Evolutionary conservation across 2,888 invertebrate species (phyloP).

Genomic region (Neoascia interrupta): DNA sequence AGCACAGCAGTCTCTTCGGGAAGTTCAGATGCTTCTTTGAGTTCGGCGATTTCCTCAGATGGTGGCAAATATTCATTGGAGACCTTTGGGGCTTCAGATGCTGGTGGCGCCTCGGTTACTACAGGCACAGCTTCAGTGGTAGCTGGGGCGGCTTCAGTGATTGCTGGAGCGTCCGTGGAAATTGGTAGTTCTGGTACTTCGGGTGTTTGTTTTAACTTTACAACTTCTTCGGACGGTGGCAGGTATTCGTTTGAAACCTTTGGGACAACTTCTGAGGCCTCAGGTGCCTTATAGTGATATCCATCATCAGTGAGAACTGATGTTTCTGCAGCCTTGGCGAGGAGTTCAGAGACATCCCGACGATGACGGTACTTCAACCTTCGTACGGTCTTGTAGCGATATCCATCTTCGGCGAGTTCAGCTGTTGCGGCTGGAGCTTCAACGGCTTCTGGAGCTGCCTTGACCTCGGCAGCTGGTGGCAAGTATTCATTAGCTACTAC

Average conservation of each 20-base stretch:
- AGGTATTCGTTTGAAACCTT: constrained; percentile 71
- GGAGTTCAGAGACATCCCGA: constrained; percentile 18
- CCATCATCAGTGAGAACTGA: constrained; percentile 5
- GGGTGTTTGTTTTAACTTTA: neutral
- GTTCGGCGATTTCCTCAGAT: constrained; percentile 33
- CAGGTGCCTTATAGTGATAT: constrained; percentile 22
- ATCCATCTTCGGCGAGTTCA: too few species aligned
- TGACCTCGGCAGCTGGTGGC: constrained; percentile 37
- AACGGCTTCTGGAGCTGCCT: constrained; percentile 26
- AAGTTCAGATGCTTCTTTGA: constrained; percentile 23
- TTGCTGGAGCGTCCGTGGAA: constrained; percentile 18
- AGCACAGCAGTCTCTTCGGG: constrained; percentile 70
- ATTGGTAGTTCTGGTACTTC: constrained; percentile 72
- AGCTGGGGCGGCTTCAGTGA: constrained; percentile 14
- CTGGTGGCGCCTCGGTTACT: constrained; percentile 1
- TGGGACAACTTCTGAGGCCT: constrained; percentile 21
- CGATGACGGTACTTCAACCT: constrained; percentile 26
- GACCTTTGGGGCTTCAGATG: constrained; percentile 34
- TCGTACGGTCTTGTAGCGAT: constrained; percentile 51
- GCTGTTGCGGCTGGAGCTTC: too few species aligned
- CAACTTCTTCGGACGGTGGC: neutral
- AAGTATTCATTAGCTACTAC: constrained; percentile 64
- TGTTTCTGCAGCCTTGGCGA: constrained; percentile 28
- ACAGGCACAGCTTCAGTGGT: constrained; percentile 3
- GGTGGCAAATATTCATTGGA: constrained; percentile 74